These are phyloP conservation scores for Zaprionus obscuricornis DNA, from an alignment of 2,888 invertebrate genomes.

Conservation along the genomic window DNA sequence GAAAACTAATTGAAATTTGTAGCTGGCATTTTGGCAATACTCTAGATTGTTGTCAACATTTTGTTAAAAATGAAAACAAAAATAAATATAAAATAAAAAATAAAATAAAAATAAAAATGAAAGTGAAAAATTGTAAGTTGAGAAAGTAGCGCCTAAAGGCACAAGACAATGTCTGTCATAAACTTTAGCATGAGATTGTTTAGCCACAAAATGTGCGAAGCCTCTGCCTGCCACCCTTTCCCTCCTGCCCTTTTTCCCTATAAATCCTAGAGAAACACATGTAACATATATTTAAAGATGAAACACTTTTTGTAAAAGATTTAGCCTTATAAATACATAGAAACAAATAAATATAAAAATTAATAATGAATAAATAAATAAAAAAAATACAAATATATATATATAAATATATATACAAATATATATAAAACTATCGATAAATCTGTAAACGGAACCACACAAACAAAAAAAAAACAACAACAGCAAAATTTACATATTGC, in stretches of 20 bases:
- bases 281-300: constrained; percentile 37
- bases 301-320: constrained; percentile 36
- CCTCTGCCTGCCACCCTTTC: too few relatives aligned
- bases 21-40: constrained; percentile 42
- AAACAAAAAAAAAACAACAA: neutral
- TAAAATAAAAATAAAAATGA: too few relatives aligned
- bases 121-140: too few relatives aligned
- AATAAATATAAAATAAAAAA: neutral
- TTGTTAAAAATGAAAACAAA: constrained; percentile 34
- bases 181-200: too few relatives aligned
- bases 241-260: too few relatives aligned
- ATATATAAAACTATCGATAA: neutral
- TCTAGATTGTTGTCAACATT: constrained; percentile 45
- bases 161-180: too few relatives aligned
- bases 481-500: neutral
- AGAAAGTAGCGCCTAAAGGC: too few relatives aligned
- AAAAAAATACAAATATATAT: neutral
- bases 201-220: too few relatives aligned
- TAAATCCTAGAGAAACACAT: too few relatives aligned
- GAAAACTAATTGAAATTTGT: constrained; percentile 22
- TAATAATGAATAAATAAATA: constrained; percentile 15
- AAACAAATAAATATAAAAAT: constrained; percentile 5
- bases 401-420: neutral
- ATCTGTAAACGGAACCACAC: neutral
- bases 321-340: constrained; percentile 47